Evolutionary conservation across 1,140 invertebrate genomes (phyloP), one percentile per base, ranked within the genome.

Genomic region (Adoxophyes honmai): DNA sequence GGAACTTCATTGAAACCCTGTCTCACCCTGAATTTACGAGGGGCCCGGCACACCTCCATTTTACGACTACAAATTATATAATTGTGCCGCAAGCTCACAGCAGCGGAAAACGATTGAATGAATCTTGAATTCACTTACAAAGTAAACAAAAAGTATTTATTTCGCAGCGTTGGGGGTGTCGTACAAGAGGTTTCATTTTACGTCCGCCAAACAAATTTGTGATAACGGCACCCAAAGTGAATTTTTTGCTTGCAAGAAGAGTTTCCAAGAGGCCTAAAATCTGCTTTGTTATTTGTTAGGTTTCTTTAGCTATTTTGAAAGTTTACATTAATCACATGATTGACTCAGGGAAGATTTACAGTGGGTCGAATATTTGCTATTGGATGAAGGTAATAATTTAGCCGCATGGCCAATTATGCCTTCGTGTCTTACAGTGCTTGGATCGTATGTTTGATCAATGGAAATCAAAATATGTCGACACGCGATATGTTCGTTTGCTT

Each of bases 1-100:
- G 52, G 16, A 66, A 69, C 48, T 66, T 68, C 67, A 74, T 74
- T 74, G 71, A 74, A 71, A 68, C 66, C 60, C 59, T 53, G 61
- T 64, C 61, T 52, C 55, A 57, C 60, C 57, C 18, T 16, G 48
- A 60, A 66, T 68, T 63, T 70, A 70, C 58, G 63, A 53, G 44
- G 51, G 55, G n/a, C 28, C 18, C 42, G 16, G 42, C 28, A 52
- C 33, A 54, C 33, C 35, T 52, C 36, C 52, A 36, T 34, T 60
- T 66, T 59, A 60, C 58, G 55, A 58, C 42, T 39, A 59, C 36
- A 63, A 63, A 63, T 57, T 64, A 67, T 62, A 66, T 34, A 51
- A 42, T 52, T 9, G 14, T 52, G 8, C 51, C 28, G 52, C 42
- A 48, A 21, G 42, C 11, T 48, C 28, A 28, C 21, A 21, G 21